phyloP scores from a whole-genome alignment of 1,140 invertebrate genomes.

The Drosophila orosa region DNA sequence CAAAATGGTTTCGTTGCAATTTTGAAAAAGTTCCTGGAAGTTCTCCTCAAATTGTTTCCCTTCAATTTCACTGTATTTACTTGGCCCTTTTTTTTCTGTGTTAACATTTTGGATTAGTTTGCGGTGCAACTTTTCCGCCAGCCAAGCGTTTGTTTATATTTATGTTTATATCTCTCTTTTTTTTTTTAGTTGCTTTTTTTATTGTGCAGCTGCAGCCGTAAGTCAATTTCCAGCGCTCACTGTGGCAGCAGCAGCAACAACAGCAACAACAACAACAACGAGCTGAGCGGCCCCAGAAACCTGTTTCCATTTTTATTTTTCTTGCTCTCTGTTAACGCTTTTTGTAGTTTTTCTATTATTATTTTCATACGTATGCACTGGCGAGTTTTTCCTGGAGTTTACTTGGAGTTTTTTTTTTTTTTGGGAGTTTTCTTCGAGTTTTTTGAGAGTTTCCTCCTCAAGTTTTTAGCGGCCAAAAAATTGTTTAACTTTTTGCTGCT shows the following conservation, averaged over 20 bases:
- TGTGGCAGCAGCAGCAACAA: slow-evolving; percentile 39
- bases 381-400: slow-evolving; percentile 17
- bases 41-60: background rate
- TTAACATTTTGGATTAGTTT: slow-evolving; percentile 14
- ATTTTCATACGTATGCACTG: slow-evolving; percentile 39
- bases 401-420: slow-evolving; percentile 15
- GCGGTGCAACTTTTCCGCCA: background rate
- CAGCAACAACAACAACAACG: slow-evolving; percentile 12
- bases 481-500: slow-evolving; percentile 21
- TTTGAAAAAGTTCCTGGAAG: background rate
- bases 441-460: slow-evolving; percentile 20
- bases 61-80: slow-evolving; percentile 1
- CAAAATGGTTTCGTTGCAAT: slow-evolving; percentile 10
- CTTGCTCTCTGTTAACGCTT: slow-evolving; percentile 26
- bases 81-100: background rate
- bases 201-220: slow-evolving; percentile 21
- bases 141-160: slow-evolving; percentile 15
- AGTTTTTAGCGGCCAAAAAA: slow-evolving; percentile 35
- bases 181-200: slow-evolving; percentile 7
- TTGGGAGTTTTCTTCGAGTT: slow-evolving; percentile 22
- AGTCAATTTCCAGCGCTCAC: slow-evolving; percentile 46
- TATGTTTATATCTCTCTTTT: slow-evolving; percentile 14
- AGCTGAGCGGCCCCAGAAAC: slow-evolving; percentile 59
- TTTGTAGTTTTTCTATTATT: slow-evolving; percentile 25
- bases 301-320: slow-evolving; percentile 55